A percentile compares a stretch with the other conserved stretches of the same genome.
Conservation (phyloP, 1,140 invertebrate species). For the Brachionus sp. region DNA sequence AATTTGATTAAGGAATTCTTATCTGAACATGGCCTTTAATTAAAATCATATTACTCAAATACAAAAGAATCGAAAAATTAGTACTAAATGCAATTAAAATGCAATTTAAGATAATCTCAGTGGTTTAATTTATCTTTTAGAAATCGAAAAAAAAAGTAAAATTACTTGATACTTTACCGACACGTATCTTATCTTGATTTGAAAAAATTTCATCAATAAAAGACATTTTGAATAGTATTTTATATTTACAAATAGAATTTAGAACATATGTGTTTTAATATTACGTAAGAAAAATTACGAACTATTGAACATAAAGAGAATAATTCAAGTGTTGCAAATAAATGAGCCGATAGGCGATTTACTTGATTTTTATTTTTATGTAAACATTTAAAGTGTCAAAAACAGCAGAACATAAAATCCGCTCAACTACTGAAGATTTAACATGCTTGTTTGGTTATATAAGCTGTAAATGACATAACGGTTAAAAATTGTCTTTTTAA, state of each 20-base stretch:
- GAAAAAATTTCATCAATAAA: neutral
- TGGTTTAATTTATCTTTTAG: neutral
- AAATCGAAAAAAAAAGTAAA: neutral
- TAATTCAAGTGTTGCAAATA: constrained; percentile 39
- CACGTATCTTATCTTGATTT: constrained; percentile 19
- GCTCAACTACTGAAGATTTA: neutral
- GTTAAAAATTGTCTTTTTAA: neutral
- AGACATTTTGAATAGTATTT: too few species aligned
- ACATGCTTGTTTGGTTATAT: neutral
- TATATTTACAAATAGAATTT: neutral
- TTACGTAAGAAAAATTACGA: constrained; percentile 21
- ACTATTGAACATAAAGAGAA: constrained; percentile 10
- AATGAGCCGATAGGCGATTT: constrained; percentile 34
- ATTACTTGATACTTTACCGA: neutral
- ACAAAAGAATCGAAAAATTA: neutral
- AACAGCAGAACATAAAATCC: constrained; percentile 7
- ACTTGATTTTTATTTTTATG: constrained; percentile 3
- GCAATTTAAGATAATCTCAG: constrained; percentile 29
- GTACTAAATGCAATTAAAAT: constrained; percentile 31
- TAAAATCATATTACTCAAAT: constrained; percentile 39
- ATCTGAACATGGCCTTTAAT: constrained; percentile 15
- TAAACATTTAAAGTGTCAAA: neutral
- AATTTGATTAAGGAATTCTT: neutral
- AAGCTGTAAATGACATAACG: neutral
- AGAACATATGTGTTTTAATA: neutral